Conservation (phyloP, 2,113 vertebrate species). For the Mystacornis crossleyi region DNA sequence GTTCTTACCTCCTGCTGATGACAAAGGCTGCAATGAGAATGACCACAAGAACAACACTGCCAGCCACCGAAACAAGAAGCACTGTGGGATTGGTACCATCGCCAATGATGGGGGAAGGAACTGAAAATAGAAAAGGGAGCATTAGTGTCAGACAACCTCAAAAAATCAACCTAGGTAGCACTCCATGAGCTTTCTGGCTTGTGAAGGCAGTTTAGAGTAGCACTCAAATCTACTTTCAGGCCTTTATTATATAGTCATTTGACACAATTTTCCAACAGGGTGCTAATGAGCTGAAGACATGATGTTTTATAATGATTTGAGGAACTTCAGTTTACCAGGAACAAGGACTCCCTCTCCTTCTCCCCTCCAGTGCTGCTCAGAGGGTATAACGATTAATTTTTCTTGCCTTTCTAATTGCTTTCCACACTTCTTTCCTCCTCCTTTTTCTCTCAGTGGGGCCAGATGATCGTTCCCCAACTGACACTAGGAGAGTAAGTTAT, state of each 20-base stretch:
- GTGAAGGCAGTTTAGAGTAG: not conserved
- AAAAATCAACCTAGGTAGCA: constrained; percentile 10
- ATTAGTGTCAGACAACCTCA: not conserved
- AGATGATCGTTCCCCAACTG: not conserved
- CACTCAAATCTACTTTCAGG: not conserved
- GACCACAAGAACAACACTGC: constrained; percentile 93
- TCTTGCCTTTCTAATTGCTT: constrained; percentile 29
- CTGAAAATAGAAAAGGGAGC: constrained; percentile 71
- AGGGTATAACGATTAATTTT: not conserved
- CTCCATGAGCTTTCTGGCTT: not conserved
- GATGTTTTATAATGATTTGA: constrained; percentile 18
- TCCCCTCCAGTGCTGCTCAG: not conserved
- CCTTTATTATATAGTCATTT: not conserved
- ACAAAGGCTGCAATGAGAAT: constrained; percentile 95
- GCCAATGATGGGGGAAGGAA: constrained; percentile 92
- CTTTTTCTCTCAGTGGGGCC: not conserved
- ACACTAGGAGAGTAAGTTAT: constrained; percentile 14
- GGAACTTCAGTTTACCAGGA: not conserved
- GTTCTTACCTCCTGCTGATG: constrained; percentile 94
- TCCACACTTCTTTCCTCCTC: not conserved
- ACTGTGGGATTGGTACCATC: constrained; percentile 94
- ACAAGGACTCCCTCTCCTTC: not conserved
- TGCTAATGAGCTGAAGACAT: constrained; percentile 45
- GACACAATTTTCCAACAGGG: constrained; percentile 32
- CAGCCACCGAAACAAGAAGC: constrained; percentile 91